Conservation (phyloP, 2,113 vertebrate genomes). For the Entelurus aequoreus region DNA sequence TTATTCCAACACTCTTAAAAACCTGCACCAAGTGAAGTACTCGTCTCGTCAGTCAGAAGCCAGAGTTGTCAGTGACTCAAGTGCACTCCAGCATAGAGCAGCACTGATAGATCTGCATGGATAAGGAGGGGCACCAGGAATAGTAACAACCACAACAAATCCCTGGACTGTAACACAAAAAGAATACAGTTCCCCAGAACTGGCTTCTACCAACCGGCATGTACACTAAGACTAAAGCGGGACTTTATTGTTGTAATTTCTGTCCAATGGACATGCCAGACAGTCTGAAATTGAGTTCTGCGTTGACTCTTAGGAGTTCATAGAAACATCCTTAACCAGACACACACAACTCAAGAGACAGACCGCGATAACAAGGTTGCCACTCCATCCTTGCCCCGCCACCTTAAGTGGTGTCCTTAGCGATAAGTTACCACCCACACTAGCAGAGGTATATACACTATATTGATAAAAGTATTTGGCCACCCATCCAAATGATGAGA, state of each 20-base stretch:
- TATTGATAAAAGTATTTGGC: too few relatives aligned
- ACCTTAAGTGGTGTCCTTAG: slow-evolving; percentile 29
- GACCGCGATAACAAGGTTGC: slow-evolving; percentile 47
- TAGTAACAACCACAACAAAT: slow-evolving; percentile 38
- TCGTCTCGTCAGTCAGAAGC: background rate
- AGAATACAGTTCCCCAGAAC: slow-evolving; percentile 10
- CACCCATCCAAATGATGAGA: too few relatives aligned
- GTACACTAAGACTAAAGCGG: background rate
- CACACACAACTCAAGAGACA: slow-evolving; percentile 31
- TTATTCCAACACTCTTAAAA: background rate
- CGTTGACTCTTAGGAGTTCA: background rate
- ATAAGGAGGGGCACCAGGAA: slow-evolving; percentile 39
- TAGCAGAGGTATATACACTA: slow-evolving; percentile 29
- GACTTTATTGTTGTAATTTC: background rate
- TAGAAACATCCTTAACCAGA: background rate
- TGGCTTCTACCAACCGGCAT: background rate
- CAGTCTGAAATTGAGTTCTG: slow-evolving; percentile 4
- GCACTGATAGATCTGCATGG: slow-evolving; percentile 30
- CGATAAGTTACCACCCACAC: slow-evolving; percentile 37
- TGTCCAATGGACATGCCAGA: background rate
- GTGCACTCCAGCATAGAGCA: slow-evolving; percentile 25
- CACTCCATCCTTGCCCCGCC: slow-evolving; percentile 28
- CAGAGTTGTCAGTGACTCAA: slow-evolving; percentile 8
- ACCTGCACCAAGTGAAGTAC: background rate
- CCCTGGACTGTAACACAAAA: slow-evolving; percentile 4